These are phyloP conservation scores for Hydrozoanthus gracilis DNA, from an alignment of 92 coral and sea anemone species.

Conservation along the genomic window DNA sequence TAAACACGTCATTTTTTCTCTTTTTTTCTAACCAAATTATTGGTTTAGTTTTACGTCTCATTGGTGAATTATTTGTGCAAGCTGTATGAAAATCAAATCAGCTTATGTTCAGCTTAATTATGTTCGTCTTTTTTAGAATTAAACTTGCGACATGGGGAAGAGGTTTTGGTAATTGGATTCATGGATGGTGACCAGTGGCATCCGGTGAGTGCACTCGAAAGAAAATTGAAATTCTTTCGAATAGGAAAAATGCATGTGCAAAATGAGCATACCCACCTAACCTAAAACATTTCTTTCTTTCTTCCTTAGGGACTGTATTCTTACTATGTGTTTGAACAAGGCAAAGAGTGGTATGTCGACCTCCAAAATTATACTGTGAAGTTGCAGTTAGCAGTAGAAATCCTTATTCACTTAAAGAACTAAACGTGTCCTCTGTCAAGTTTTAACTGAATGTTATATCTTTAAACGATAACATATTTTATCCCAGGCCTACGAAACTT, in stretches of 20 bases:
- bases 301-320: constrained; percentile 78
- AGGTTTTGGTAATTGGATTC: constrained; percentile 87
- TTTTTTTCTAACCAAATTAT: too few relatives aligned
- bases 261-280: background rate
- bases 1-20: too few relatives aligned
- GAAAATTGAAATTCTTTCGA: background rate
- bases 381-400: background rate
- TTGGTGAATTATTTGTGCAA: background rate
- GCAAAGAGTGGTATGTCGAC: constrained; percentile 81
- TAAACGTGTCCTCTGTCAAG: background rate
- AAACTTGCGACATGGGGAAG: constrained; percentile 82
- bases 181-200: constrained; percentile 81
- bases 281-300: background rate
- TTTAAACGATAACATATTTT: too few relatives aligned
- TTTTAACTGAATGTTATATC: too few relatives aligned
- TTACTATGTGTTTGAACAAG: constrained; percentile 63
- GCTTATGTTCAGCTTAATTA: background rate
- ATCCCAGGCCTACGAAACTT: too few relatives aligned
- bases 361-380: background rate
- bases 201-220: constrained; percentile 74
- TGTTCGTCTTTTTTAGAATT: constrained; percentile 59
- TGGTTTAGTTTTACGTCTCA: too few relatives aligned
- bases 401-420: background rate
- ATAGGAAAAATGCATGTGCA: background rate
- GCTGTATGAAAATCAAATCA: background rate